Evolutionary conservation across 1,140 invertebrate genomes (phyloP).

Genomic region (Conus betulinus): DNA sequence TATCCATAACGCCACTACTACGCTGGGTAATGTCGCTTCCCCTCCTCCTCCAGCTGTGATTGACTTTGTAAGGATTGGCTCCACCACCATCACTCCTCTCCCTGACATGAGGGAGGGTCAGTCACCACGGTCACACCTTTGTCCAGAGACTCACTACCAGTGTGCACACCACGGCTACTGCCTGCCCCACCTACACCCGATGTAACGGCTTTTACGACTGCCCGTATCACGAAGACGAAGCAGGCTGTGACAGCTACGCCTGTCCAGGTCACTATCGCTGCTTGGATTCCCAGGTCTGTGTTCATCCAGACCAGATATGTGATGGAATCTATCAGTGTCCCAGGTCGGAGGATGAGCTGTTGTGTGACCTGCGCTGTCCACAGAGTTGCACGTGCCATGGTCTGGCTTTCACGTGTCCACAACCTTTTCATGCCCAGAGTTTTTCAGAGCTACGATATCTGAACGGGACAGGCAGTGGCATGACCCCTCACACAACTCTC

Average conservation of each 20-base stretch:
- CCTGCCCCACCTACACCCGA: conserved; percentile 31
- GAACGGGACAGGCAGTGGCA: neutral
- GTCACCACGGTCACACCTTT: neutral
- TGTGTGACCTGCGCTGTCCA: conserved; percentile 35
- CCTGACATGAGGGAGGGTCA: neutral
- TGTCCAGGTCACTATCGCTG: conserved; percentile 30
- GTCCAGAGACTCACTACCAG: neutral
- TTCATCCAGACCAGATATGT: conserved; percentile 29
- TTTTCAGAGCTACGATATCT: conserved; percentile 23
- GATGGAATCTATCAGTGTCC: conserved; percentile 24
- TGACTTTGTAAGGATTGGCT: neutral
- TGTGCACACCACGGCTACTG: neutral
- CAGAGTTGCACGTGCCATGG: conserved; percentile 16
- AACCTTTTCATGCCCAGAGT: neutral
- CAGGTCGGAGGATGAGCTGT: conserved; percentile 28
- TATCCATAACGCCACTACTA: neutral
- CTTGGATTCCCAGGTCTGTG: conserved; percentile 19
- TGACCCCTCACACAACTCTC: conserved; percentile 2
- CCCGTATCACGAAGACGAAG: conserved; percentile 30
- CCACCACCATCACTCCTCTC: neutral
- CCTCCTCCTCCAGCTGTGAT: neutral
- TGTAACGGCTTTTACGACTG: conserved; percentile 36
- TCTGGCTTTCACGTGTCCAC: conserved; percentile 22
- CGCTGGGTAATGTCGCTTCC: too few relatives aligned
- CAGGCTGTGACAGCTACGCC: neutral